Base-by-base conservation (phyloP, 2,113 vertebrate genomes). In the Amphiprion percula region DNA sequence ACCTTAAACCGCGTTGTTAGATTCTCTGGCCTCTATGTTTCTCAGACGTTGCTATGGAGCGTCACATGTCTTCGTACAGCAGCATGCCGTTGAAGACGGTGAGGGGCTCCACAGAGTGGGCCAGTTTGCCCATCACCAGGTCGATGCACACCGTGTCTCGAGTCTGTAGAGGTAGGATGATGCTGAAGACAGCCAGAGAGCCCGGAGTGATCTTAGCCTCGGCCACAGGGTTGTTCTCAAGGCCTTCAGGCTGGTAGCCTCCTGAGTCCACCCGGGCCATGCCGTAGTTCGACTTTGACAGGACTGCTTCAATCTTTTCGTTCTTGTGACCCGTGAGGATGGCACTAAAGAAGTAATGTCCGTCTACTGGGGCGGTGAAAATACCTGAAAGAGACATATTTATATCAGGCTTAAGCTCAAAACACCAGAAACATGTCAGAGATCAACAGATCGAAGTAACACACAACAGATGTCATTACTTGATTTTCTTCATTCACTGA, bases 101-200 rank as follows among this genome's bases (percentile, higher is more conserved):
- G 80, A 98, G 95, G 0, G 98, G 98, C 83, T 99, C 97, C 63
- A 95, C 96, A 0, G 98, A 96, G 82, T 97, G 96, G 0, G 97
- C 96, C 82, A 98, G 92, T 85, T 95, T 96, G 33, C 97, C 98
- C n/a, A 94, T 97, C 44, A 98, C 98, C 87, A 99, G 94, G 86
- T 99, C 97, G 6, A 99, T 92, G 39, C 97, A 99, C 37, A 99
- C 96, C 0, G 97, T 97, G 88, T 99, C 97, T 1, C 92, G 90
- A 0, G 88, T 85, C 68, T 94, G 94, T 85, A 99, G 94, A 0
- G 96, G 96, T 68, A 99, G 93, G 80, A 98, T 94, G 50, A 99
- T 96, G 91, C 94, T 97, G 92, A 99, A 99, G 41, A 99, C 94
- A 0, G 96, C 98, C 7, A 98, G 90, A 0, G 98, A 94, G 0